Evolutionary conservation across 2,113 vertebrate genomes (phyloP).

Genomic region (crab-eating macaque (Macaca fascicularis)): T2T-MFA8v1.1 NC_088376.1:190661501-190662000

Average conservation of each 20-base stretch:
- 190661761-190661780: not conserved
- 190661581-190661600: slow-evolving; percentile 54
- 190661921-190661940: slow-evolving; percentile 16
- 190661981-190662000: slow-evolving; percentile 58
- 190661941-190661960: slow-evolving; percentile 7
- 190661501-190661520: slow-evolving; percentile 56
- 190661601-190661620: slow-evolving; percentile 64
- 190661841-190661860: slow-evolving; percentile 30
- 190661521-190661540: slow-evolving; percentile 68
- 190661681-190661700: slow-evolving; percentile 48
- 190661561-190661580: slow-evolving; percentile 20
- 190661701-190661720: slow-evolving; percentile 65
- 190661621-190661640: slow-evolving; percentile 66
- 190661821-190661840: slow-evolving; percentile 19
- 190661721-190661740: slow-evolving; percentile 27
- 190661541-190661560: slow-evolving; percentile 68
- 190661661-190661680: slow-evolving; percentile 55
- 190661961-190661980: slow-evolving; percentile 41
- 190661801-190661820: slow-evolving; percentile 15
- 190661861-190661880: slow-evolving; percentile 41
- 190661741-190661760: not conserved
- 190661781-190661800: not conserved
- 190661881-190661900: slow-evolving; percentile 19
- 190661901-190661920: slow-evolving; percentile 14
- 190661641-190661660: slow-evolving; percentile 51